Percentiles rank a stretch among this genome's conserved stretches.
These are phyloP conservation scores for Podargus strigoides DNA, from an alignment of 2,797 vertebrate genomes.

Conservation along the genomic window DNA sequence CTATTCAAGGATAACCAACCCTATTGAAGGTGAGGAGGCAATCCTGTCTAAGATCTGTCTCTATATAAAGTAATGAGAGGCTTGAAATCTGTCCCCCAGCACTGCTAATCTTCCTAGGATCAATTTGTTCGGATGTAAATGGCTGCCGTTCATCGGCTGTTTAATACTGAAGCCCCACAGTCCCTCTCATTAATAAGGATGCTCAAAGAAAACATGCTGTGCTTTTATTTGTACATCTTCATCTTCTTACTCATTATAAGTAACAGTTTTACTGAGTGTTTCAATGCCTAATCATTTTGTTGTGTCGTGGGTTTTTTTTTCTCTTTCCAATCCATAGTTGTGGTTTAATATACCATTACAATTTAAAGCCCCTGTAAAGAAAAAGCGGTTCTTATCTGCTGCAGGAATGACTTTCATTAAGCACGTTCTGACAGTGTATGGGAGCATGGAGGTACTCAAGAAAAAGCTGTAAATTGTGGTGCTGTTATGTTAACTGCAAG, in stretches of 20 bases:
- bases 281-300: constrained; percentile 43
- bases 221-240: constrained; percentile 61
- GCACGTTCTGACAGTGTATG: constrained; percentile 1
- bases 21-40: background rate
- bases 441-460: constrained; percentile 51
- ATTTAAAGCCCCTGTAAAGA: constrained; percentile 63
- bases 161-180: constrained; percentile 19
- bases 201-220: constrained; percentile 50
- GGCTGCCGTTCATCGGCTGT: background rate
- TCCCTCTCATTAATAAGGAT: constrained; percentile 37
- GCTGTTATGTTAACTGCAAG: constrained; percentile 58
- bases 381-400: constrained; percentile 53
- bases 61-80: background rate
- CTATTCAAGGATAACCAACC: background rate
- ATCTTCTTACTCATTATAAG: constrained; percentile 60
- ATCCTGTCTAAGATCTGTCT: background rate
- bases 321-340: background rate
- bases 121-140: background rate
- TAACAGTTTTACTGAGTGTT: constrained; percentile 57
- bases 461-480: constrained; percentile 52
- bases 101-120: constrained; percentile 29
- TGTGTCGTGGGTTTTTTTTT: background rate
- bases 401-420: constrained; percentile 68
- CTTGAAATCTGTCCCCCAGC: constrained; percentile 34
- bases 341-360: constrained; percentile 66